Evolutionary conservation across 2,113 vertebrate genomes (phyloP), one percentile per base, ranked within the genome.

Genomic region (Aphelocoma coerulescens): DNA sequence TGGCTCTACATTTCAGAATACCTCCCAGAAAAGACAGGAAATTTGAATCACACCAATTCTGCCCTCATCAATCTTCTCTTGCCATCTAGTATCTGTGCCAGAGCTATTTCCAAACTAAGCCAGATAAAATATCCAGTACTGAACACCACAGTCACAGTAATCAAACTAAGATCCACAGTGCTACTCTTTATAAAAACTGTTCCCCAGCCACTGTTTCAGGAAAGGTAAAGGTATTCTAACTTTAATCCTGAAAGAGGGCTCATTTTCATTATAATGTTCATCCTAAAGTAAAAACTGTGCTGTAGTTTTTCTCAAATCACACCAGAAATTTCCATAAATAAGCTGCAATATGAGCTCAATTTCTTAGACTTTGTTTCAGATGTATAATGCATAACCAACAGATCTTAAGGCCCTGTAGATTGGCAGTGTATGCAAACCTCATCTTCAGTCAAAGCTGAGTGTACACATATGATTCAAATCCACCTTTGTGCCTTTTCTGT

Each of bases 401-500:
- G 49, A 58, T 88, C 87, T 88, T 67, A 68, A 80, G 68, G 55
- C 37, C 46, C 59, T 27, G 17, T 76, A 68, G 71, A 85, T 79
- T 3, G 88, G 85, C 82, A 76, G 55, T 1, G 1, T 69, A 27
- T 37, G 28, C 88, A 88, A 69, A 62, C 76, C 58, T 57, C 78
- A 72, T 85, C 82, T 59, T 91, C 90, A 91, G 74, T 69, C 59
- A 79, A 91, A 93, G 37, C 43, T 49, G 51, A 83, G 39, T 73
- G 62, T 46, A 65, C 32, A 75, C 27, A 43, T 44, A 55, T 1
- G 8, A 80, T 85, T 90, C 63, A 85, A 88, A 90, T 57, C 66
- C 51, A 93, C 92, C 92, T 97, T 97, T 95, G 88, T 86, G 92
- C 94, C 51, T 92, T 93, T 88, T 58, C 76, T 84, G 16, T 88